Percentiles rank a stretch among this genome's conserved stretches.
Evolutionary conservation across 2,113 vertebrate species (phyloP).

Genomic region (Meleagris gallopavo): DNA sequence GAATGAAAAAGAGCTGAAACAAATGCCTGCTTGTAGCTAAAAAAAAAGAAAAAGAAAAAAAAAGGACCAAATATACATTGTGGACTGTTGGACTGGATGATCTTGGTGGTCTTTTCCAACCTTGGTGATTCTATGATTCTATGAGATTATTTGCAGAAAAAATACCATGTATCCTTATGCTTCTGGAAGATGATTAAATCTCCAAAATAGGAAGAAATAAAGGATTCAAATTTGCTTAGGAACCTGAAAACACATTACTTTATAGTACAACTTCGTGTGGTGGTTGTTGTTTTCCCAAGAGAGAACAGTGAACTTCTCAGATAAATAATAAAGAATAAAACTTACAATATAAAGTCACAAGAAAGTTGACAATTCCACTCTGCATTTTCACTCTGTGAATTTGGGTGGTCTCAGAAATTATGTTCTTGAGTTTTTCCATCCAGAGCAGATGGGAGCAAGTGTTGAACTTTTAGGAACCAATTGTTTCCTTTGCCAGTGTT

Average conservation of each 20-base stretch:
- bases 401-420: constrained; percentile 13
- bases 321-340: too few species aligned
- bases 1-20: not conserved
- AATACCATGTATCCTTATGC: not conserved
- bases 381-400: not conserved
- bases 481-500: constrained; percentile 2
- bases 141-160: not conserved
- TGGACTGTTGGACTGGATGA: too few species aligned
- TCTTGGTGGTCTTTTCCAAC: too few species aligned
- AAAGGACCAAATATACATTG: too few species aligned
- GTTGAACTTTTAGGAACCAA: constrained; percentile 16
- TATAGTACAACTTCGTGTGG: not conserved
- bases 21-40: not conserved
- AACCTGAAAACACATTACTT: not conserved
- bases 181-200: not conserved
- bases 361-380: not conserved
- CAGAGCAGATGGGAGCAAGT: not conserved
- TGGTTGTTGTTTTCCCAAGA: not conserved
- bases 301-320: not conserved
- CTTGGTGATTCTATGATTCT: too few species aligned
- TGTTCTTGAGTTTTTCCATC: not conserved
- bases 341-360: not conserved
- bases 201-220: not conserved
- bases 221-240: not conserved
- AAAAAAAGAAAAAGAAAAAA: not conserved